Base-by-base conservation (phyloP, 2,888 invertebrate species). In the Deroplatys truncata region DNA sequence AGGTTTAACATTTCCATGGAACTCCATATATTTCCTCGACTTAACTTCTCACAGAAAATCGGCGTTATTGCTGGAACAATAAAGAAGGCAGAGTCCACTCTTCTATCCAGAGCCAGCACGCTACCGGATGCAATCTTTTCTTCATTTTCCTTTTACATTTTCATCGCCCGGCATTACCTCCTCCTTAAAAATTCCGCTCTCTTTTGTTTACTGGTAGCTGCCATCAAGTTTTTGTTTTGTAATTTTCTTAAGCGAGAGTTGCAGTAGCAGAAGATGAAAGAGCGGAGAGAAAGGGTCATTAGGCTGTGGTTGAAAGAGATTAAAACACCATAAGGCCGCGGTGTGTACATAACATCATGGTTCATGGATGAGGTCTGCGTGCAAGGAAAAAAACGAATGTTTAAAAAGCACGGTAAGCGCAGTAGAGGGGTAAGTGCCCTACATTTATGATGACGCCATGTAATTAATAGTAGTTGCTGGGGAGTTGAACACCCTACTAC, bases 381-480 rank as follows among this genome's bases (percentile, higher is more conserved):
- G 86, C 0, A 29, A 82, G n/a, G 29, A 49, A 49, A 49, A 85
- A 82, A 87, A 2, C 56, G 56, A 72, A 72, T 72, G 56, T 72
- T 72, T 72, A 56, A 56, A 56, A 56, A 56, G 2, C 56, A 56
- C 56, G 16, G 56, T 56, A 56, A 56, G 56, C 2, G 15, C 56
- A 20, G 56, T 20, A 72, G 2, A 72, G 56, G 20, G 56, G 56
- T 20, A 82, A 87, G 87, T 82, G 87, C 29, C 49, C 28, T 82
- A 87, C 87, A 87, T 87, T 87, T 87, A 87, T 87, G 82, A 87
- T 82, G 87, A 82, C 82, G 87, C 82, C 82, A 15, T 87, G 87
- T 87, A 87, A 87, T 87, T 87, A 87, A 82, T 87, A 87, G 87
- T 87, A 87, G 87, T 87, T 87, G 82, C 82, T 82, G 82, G 25